Evolutionary conservation across 2,888 invertebrate species (phyloP).

Genomic region (Eristalinus aeneus): DNA sequence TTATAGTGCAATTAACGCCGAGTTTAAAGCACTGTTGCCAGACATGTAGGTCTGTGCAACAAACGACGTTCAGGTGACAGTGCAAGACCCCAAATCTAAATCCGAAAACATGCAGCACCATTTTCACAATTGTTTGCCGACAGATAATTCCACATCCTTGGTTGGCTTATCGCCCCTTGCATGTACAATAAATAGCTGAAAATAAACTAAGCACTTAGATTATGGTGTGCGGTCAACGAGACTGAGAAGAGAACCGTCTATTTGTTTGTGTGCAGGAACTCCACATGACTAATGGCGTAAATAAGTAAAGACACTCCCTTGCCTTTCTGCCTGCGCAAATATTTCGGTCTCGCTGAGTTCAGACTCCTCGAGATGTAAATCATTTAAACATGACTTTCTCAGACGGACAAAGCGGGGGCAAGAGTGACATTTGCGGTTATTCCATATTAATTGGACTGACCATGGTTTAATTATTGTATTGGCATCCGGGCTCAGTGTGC

Average conservation of each 20-base stretch:
- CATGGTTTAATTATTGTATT: slow-evolving; percentile 68
- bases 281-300: slow-evolving; percentile 33
- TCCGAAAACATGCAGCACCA: not conserved
- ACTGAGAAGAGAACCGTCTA: slow-evolving; percentile 15
- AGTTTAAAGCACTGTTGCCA: not conserved
- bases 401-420: not conserved
- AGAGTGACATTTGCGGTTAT: slow-evolving; percentile 26
- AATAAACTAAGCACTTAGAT: slow-evolving; percentile 67
- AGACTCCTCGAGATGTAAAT: slow-evolving; percentile 40
- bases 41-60: not conserved
- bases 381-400: slow-evolving; percentile 11
- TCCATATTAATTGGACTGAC: slow-evolving; percentile 62
- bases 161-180: slow-evolving; percentile 47
- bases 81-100: not conserved
- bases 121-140: slow-evolving; percentile 65
- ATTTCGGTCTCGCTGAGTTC: slow-evolving; percentile 36
- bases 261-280: slow-evolving; percentile 28
- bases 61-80: not conserved
- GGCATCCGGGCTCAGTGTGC: slow-evolving; percentile 44
- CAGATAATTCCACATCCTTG: slow-evolving; percentile 65
- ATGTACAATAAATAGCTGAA: slow-evolving; percentile 63
- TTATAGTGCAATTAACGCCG: not conserved
- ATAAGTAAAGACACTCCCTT: slow-evolving; percentile 40
- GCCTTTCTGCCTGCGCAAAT: slow-evolving; percentile 5
- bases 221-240: slow-evolving; percentile 52